Conservation (phyloP, 2,113 vertebrate species). For the Electrona antarctica region DNA sequence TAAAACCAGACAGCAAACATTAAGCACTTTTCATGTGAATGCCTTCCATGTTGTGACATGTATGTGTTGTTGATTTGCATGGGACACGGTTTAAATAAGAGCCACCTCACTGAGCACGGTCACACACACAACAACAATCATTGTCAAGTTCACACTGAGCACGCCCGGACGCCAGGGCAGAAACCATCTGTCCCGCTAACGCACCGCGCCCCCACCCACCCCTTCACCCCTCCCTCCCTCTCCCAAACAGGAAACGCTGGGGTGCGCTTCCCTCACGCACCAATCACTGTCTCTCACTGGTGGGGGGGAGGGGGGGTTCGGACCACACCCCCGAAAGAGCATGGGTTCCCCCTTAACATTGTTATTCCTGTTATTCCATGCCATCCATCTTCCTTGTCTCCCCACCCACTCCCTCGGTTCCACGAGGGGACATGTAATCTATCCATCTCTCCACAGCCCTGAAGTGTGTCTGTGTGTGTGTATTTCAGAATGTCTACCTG, state of each 20-base stretch:
- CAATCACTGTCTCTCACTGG: conserved; percentile 42
- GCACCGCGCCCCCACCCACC: conserved; percentile 16
- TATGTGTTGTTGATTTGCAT: conserved; percentile 75
- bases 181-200: background rate
- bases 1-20: conserved; percentile 70
- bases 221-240: background rate
- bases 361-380: conserved; percentile 26
- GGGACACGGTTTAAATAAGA: conserved; percentile 44
- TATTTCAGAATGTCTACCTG: background rate
- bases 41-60: conserved; percentile 30
- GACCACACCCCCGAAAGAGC: conserved; percentile 32
- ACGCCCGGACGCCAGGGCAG: conserved; percentile 10
- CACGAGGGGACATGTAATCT: conserved; percentile 22
- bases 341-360: conserved; percentile 39
- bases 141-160: conserved; percentile 37
- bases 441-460: conserved; percentile 54
- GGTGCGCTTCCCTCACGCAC: conserved; percentile 31
- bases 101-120: conserved; percentile 39
- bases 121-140: conserved; percentile 43
- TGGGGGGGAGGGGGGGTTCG: background rate
- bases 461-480: background rate
- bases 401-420: conserved; percentile 47
- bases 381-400: conserved; percentile 37
- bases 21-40: conserved; percentile 29
- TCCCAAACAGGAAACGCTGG: conserved; percentile 12